Evolutionary conservation across 2,888 invertebrate species (phyloP).

Genomic region (Perizoma flavofasciatum): DNA sequence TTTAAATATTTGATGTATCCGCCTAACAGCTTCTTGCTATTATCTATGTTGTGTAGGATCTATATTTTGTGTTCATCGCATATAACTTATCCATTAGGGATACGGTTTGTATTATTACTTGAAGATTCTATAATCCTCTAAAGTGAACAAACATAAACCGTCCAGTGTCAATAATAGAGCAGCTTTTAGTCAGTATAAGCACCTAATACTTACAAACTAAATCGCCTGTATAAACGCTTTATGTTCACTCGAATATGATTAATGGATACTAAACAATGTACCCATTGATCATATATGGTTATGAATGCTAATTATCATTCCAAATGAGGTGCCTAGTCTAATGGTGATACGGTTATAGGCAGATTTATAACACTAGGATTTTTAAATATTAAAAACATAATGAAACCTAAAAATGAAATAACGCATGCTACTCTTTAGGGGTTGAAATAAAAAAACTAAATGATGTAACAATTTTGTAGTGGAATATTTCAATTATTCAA

Average conservation of each 20-base stretch:
- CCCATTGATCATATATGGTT: too few relatives aligned
- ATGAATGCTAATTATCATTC: neutral
- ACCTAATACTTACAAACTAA: too few relatives aligned
- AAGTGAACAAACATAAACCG: slow-evolving; percentile 26
- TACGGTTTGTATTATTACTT: slow-evolving; percentile 36
- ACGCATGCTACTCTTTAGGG: too few relatives aligned
- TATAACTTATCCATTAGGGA: slow-evolving; percentile 37
- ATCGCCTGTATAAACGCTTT: slow-evolving; percentile 1
- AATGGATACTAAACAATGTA: slow-evolving; percentile 4
- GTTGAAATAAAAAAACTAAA: too few relatives aligned
- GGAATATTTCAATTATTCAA: slow-evolving; percentile 2
- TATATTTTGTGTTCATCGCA: slow-evolving; percentile 33
- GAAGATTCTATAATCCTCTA: slow-evolving; percentile 30
- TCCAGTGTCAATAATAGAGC: slow-evolving; percentile 28
- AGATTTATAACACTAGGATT: too few relatives aligned
- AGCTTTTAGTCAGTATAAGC: slow-evolving; percentile 10
- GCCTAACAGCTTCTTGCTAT: slow-evolving; percentile 63
- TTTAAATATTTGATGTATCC: slow-evolving; percentile 74
- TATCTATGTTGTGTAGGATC: slow-evolving; percentile 48
- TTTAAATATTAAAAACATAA: too few relatives aligned
- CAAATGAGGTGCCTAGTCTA: neutral
- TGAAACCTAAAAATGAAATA: too few relatives aligned
- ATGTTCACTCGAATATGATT: slow-evolving; percentile 6
- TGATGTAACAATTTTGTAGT: neutral
- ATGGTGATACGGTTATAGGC: too few relatives aligned